Conservation (phyloP, 92 coral and sea anemone genomes). For the Umimayanthus chanpuru region DNA sequence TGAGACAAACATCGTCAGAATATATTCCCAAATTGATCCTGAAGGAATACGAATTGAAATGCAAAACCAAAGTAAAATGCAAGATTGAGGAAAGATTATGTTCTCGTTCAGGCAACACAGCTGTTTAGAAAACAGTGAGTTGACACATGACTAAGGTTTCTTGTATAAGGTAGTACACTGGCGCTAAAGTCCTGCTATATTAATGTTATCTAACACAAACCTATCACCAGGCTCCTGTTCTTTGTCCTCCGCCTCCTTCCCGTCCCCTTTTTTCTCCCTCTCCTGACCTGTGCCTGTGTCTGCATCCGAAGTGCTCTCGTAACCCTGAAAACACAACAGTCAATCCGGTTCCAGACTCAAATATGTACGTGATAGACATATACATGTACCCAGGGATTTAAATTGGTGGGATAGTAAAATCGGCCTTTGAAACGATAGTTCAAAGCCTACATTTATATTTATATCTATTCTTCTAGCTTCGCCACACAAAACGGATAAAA, state of each 20-base stretch:
- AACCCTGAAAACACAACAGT: conserved; percentile 36
- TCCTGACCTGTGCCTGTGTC: conserved; percentile 90
- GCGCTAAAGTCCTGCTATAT: background rate
- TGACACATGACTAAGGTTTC: background rate
- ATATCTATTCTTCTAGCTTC: too few relatives aligned
- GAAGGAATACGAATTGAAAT: too few relatives aligned
- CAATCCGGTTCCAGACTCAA: background rate
- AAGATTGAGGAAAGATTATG: background rate
- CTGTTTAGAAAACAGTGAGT: background rate
- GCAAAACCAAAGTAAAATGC: too few relatives aligned
- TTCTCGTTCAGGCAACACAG: too few relatives aligned
- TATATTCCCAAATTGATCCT: background rate
- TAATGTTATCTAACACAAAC: conserved; percentile 36
- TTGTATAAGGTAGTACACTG: too few relatives aligned
- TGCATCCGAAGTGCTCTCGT: conserved; percentile 68
- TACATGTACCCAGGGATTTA: background rate
- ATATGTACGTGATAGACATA: too few relatives aligned
- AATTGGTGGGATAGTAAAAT: background rate
- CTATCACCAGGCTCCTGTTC: conserved; percentile 72
- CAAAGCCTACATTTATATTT: background rate
- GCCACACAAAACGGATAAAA: background rate
- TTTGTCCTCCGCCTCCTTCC: conserved; percentile 55
- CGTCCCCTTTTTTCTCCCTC: conserved; percentile 74
- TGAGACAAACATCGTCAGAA: background rate
- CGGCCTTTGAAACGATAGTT: background rate